A percentile compares a stretch with the other conserved stretches of the same genome.
Conservation (phyloP, 2,113 vertebrate species). For the Serilophus lunatus region DNA sequence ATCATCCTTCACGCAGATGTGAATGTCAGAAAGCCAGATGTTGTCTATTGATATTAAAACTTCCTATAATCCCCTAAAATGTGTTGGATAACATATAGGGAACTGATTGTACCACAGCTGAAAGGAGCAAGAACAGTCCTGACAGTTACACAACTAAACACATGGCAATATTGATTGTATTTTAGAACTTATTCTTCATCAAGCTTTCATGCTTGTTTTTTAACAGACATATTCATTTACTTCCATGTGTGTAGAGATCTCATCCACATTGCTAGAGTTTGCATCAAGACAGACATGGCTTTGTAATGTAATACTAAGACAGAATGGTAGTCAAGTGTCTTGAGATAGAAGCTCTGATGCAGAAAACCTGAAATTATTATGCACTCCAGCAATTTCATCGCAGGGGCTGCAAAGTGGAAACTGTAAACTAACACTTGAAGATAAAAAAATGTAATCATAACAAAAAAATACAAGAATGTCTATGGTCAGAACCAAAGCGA, state of each 20-base stretch:
- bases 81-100: neutral
- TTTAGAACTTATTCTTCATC: neutral
- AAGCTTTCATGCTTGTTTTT: neutral
- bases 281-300: neutral
- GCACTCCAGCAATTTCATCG: neutral
- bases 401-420: neutral
- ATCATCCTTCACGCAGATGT: neutral
- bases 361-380: neutral
- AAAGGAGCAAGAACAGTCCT: neutral
- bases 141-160: neutral
- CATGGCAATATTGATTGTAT: neutral
- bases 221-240: neutral
- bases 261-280: neutral
- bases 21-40: constrained; percentile 27
- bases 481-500: neutral
- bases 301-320: neutral
- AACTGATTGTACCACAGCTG: neutral
- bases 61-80: constrained; percentile 4
- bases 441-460: neutral
- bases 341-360: neutral
- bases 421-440: neutral
- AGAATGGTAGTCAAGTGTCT: neutral
- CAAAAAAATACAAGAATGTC: neutral
- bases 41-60: neutral
- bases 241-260: neutral